Percentiles rank a stretch among this genome's conserved stretches.
phyloP scores from a whole-genome alignment of 1,140 invertebrate species.

The Elysia chlorotica region DNA sequence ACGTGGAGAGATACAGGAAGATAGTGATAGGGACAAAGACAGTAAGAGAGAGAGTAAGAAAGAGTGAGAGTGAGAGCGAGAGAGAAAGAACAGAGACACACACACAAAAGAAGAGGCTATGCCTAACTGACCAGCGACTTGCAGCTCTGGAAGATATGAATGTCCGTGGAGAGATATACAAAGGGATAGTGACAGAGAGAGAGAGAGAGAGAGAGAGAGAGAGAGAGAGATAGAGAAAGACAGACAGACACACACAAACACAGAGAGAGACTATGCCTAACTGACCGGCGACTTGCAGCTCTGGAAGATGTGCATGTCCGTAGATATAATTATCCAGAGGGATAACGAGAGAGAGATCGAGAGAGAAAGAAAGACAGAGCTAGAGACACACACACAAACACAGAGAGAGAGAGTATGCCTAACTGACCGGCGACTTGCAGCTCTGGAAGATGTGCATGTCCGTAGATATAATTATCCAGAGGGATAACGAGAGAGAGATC shows the following conservation, averaged over 20 bases:
- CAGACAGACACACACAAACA: not conserved
- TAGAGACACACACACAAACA: constrained; percentile 59
- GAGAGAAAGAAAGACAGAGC: too few species aligned
- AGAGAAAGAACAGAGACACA: constrained; percentile 28
- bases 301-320: constrained; percentile 99
- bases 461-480: constrained; percentile 65
- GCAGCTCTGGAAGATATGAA: constrained; percentile 98
- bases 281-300: constrained; percentile 52
- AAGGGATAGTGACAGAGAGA: constrained; percentile 52
- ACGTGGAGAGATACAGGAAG: too few species aligned
- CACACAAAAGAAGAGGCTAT: constrained; percentile 91
- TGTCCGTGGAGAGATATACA: constrained; percentile 74
- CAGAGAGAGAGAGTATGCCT: constrained; percentile 93
- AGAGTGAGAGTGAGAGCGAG: not conserved
- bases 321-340: constrained; percentile 61
- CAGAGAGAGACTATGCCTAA: not conserved
- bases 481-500: constrained; percentile 43
- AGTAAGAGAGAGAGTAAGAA: too few species aligned
- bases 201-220: too few species aligned
- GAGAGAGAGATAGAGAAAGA: too few species aligned
- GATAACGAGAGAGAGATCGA: too few species aligned
- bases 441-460: constrained; percentile 99
- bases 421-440: constrained; percentile 90
- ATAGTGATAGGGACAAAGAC: too few species aligned
- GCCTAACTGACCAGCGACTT: constrained; percentile 87